phyloP scores from a whole-genome alignment of 2,888 invertebrate species.

The Pandemis cinnamomeana region DNA sequence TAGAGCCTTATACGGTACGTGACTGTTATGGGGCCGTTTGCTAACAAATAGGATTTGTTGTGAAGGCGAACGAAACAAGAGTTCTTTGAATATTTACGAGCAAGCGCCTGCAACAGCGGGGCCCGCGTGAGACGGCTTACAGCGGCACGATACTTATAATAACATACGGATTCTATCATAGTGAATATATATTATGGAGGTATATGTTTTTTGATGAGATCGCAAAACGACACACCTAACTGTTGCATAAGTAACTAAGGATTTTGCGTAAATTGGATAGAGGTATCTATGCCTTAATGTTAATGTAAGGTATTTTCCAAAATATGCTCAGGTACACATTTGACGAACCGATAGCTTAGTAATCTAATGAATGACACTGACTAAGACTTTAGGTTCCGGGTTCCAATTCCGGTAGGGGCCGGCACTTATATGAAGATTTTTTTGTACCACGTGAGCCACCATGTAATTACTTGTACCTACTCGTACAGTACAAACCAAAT shows the following conservation, averaged over 20 bases:
- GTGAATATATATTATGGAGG: background rate
- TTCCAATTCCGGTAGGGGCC: no score
- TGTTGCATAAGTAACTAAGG: background rate
- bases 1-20: constrained; percentile 24
- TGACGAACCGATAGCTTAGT: no score
- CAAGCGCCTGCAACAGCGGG: constrained; percentile 14
- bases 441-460: no score
- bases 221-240: background rate
- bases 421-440: no score
- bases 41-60: constrained; percentile 34
- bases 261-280: no score
- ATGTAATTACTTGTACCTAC: no score
- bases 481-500: no score
- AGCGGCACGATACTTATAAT: background rate
- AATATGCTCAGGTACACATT: no score
- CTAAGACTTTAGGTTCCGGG: no score
- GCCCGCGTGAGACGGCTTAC: constrained; percentile 8
- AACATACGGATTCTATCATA: background rate
- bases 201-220: constrained; percentile 1
- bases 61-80: constrained; percentile 11
- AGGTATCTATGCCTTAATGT: no score
- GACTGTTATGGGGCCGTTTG: constrained; percentile 20
- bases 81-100: constrained; percentile 39
- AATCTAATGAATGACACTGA: no score
- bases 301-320: no score